Percentiles rank a stretch among this genome's conserved stretches.
phyloP scores from a whole-genome alignment of 2,113 vertebrate species.

The Misgurnus anguillicaudatus region DNA sequence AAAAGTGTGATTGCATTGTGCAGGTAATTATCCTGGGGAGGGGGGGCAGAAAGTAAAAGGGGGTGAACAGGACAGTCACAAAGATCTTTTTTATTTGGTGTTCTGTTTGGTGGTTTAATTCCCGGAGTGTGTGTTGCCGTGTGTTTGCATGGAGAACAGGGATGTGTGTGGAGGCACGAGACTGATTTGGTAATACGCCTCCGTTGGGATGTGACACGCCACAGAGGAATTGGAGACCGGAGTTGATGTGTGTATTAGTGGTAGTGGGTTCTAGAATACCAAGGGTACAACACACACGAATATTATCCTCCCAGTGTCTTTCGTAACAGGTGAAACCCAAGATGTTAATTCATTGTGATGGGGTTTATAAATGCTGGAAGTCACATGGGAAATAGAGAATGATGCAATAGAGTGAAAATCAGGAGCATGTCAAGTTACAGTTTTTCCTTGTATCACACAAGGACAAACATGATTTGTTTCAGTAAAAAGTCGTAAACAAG shows the following conservation, averaged over 20 bases:
- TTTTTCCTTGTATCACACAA: slow-evolving; percentile 11
- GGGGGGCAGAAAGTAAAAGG: neutral
- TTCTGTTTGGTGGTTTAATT: neutral
- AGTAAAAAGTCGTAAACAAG: neutral
- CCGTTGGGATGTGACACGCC: slow-evolving; percentile 15
- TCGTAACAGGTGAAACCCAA: neutral
- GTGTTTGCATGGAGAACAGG: neutral
- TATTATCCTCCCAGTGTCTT: slow-evolving; percentile 5
- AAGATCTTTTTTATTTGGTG: slow-evolving; percentile 4
- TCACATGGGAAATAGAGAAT: slow-evolving; percentile 39
- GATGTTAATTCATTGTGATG: slow-evolving; percentile 37
- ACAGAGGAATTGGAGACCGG: neutral
- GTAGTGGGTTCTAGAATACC: neutral
- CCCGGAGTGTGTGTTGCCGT: neutral
- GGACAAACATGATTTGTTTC: slow-evolving; percentile 26
- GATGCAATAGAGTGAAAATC: slow-evolving; percentile 53
- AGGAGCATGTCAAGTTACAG: slow-evolving; percentile 29
- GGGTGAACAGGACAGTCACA: neutral
- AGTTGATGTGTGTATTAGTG: neutral
- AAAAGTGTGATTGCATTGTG: neutral
- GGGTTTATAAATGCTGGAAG: slow-evolving; percentile 33
- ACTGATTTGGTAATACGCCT: neutral
- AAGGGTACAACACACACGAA: neutral
- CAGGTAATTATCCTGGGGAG: slow-evolving; percentile 24
- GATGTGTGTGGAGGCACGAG: neutral